Conservation (phyloP, 2,888 invertebrate species). For the Synergus gifuensis region DNA sequence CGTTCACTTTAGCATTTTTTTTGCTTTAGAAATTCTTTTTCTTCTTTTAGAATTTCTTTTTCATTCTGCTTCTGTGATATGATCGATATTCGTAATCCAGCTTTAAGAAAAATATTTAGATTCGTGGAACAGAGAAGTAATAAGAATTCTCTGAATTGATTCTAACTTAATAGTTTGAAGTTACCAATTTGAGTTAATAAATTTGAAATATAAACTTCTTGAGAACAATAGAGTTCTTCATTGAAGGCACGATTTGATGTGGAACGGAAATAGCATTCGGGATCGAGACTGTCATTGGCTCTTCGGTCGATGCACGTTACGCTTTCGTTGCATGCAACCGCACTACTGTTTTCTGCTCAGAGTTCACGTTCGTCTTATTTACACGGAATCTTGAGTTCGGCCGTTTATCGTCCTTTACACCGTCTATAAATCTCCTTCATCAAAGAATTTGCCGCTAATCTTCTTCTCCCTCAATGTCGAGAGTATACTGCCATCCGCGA, state of each 20-base stretch:
- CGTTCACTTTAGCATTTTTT: too few species aligned
- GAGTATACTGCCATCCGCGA: slow-evolving; percentile 2
- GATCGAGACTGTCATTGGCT: slow-evolving; percentile 39
- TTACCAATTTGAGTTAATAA: neutral
- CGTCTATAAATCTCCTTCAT: slow-evolving; percentile 5
- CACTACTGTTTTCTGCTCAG: neutral
- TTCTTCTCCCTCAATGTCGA: slow-evolving; percentile 2
- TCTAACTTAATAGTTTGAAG: neutral
- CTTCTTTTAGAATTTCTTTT: too few species aligned
- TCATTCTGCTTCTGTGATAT: too few species aligned
- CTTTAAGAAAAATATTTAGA: too few species aligned
- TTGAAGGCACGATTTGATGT: slow-evolving; percentile 7
- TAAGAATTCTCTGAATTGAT: too few species aligned
- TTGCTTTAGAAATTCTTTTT: too few species aligned
- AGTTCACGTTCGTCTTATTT: slow-evolving; percentile 4
- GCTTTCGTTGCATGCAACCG: slow-evolving; percentile 29
- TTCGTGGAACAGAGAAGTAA: too few species aligned
- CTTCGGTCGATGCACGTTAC: slow-evolving; percentile 46
- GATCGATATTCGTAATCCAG: too few species aligned
- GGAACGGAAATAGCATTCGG: slow-evolving; percentile 45
- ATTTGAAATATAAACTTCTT: neutral
- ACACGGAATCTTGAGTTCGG: slow-evolving; percentile 52
- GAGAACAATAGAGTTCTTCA: neutral
- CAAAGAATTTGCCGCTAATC: slow-evolving; percentile 14
- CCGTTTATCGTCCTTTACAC: slow-evolving; percentile 53